Evolutionary conservation across 2,113 vertebrate species (phyloP), one percentile per base, ranked within the genome.

Genomic region (Rhea pennata): DNA sequence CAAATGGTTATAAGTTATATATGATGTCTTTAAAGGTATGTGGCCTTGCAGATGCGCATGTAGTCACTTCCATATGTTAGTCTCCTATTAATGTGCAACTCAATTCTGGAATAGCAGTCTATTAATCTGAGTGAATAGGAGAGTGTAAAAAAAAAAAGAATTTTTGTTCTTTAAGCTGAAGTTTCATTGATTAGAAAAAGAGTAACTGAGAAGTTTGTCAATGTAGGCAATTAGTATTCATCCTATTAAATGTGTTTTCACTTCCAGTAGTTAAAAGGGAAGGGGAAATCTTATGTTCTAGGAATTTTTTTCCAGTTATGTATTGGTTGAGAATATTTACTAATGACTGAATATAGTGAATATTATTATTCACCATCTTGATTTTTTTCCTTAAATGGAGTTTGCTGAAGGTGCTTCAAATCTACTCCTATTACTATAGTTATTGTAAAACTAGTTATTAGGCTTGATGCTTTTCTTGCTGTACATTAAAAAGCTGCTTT

Each of bases 361-460:
- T 80, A 61, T 67, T 80, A 61, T 67, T 84, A 87, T 78, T 86
- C 26, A 70, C 83, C 91, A 9, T 75, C 71, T 92, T 14, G 3
- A 44, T 92, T 96, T 92, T 95, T 72, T 40, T 84, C 66, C 87
- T 93, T 72, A 85, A 93, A 77, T 48, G 73, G 78, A 54, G 26
- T 78, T 95, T 88, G 71, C 90, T 87, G 82, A 87, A 90, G 77
- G 67, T 65, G 59, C 27, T 91, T 93, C 65, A 91, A 90, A 92
- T 94, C 76, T 66, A 85, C 91, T 42, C 79, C 46, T 71, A 88
- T 94, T 97, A 95, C 61, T 72, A n/a, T 53, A 44, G 82, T 65
- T 84, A 72, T 39, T 88, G 78, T 77, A 70, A 90, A 87, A 81
- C 23, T 67, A 8, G 1, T 91, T 93, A 93, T 95, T 87, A 84